A percentile compares a stretch with the other conserved stretches of the same genome.
Conservation (phyloP, 2,113 vertebrate genomes). For the Oxyura jamaicensis region DNA sequence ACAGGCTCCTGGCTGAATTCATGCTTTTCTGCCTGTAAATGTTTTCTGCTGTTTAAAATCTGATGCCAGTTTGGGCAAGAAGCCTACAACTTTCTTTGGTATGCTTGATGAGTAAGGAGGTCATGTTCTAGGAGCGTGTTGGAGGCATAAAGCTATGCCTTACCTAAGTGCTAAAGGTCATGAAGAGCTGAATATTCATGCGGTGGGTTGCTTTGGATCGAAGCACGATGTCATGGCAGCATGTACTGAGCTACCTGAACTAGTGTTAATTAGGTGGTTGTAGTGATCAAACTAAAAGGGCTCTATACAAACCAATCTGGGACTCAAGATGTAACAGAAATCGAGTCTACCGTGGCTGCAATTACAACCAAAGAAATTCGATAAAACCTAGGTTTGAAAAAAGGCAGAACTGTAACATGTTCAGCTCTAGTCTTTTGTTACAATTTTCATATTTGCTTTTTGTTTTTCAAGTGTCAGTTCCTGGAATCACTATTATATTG, state of each 20-base stretch:
- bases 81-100: background rate
- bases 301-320: background rate
- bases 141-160: background rate
- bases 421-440: background rate
- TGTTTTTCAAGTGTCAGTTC: background rate
- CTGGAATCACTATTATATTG: background rate
- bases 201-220: background rate
- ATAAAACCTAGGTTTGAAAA: background rate
- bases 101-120: background rate
- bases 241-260: background rate
- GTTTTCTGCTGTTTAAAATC: background rate
- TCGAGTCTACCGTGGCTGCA: background rate
- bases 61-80: background rate
- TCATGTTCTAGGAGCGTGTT: background rate
- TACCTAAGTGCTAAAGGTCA: background rate
- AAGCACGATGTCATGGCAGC: background rate
- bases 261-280: background rate
- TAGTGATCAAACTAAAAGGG: background rate
- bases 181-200: background rate
- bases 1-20: background rate
- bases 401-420: background rate
- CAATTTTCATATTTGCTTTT: rapidly evolving
- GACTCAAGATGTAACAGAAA: background rate
- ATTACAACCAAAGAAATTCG: background rate
- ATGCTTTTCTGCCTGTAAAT: background rate